These are phyloP conservation scores for Gadus chalcogrammus DNA, from an alignment of 2,113 vertebrate genomes.

Conservation along the genomic window DNA sequence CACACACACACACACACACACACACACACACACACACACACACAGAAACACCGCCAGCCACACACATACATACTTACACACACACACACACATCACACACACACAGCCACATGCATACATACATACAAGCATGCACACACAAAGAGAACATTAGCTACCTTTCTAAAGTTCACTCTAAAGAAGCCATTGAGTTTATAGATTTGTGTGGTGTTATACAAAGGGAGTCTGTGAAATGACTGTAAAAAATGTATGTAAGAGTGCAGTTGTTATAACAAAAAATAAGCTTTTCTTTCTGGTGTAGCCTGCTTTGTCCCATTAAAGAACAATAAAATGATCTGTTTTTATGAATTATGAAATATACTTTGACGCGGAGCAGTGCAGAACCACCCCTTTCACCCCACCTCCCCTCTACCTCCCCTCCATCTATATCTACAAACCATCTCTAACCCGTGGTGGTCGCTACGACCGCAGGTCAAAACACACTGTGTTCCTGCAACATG, in stretches of 20 bases:
- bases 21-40: too few relatives aligned
- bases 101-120: neutral
- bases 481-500: slow-evolving; percentile 40
- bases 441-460: neutral
- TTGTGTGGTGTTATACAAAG: slow-evolving; percentile 76
- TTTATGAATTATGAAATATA: slow-evolving; percentile 57
- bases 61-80: neutral
- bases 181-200: slow-evolving; percentile 77
- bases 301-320: slow-evolving; percentile 79
- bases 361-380: slow-evolving; percentile 14
- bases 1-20: neutral
- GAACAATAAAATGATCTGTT: slow-evolving; percentile 64
- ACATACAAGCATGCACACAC: neutral
- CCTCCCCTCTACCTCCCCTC: neutral
- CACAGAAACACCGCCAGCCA: too few relatives aligned
- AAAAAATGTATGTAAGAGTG: slow-evolving; percentile 78
- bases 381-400: neutral
- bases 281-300: slow-evolving; percentile 69
- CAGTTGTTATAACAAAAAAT: slow-evolving; percentile 74
- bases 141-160: slow-evolving; percentile 47
- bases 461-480: slow-evolving; percentile 5
- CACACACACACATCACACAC: neutral
- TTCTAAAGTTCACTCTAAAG: slow-evolving; percentile 53
- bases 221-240: slow-evolving; percentile 70
- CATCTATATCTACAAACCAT: slow-evolving; percentile 16